Conservation (phyloP, 2,797 vertebrate species). For the Odontamblyopus rebecca region DNA sequence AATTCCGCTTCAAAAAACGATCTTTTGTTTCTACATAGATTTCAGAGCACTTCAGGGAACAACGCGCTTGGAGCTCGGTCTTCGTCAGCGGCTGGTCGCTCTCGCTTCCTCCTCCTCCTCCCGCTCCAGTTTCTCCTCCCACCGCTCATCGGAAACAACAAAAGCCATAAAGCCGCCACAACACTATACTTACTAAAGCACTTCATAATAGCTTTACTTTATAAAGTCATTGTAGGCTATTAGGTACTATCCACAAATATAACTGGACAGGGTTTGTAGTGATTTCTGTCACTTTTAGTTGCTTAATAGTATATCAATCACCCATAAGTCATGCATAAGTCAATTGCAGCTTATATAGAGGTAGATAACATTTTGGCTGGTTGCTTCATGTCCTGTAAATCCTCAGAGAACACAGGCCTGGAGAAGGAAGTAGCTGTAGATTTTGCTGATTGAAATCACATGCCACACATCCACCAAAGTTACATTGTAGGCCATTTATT, state of each 20-base stretch:
- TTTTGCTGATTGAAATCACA: background rate
- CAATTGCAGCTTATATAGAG: background rate
- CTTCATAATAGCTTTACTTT: too few relatives aligned
- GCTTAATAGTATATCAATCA: too few relatives aligned
- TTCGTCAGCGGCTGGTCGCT: constrained; percentile 3
- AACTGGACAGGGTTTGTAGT: too few relatives aligned
- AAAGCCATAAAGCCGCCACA: constrained; percentile 8
- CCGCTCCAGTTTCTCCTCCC: constrained; percentile 46
- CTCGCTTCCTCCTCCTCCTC: constrained; percentile 6
- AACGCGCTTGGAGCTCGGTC: constrained; percentile 25
- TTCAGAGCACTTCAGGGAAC: constrained; percentile 22
- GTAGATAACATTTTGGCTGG: background rate
- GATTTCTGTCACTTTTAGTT: too few relatives aligned
- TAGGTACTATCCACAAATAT: too few relatives aligned
- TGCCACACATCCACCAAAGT: background rate
- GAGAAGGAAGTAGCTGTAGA: background rate
- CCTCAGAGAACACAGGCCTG: background rate
- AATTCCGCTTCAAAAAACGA: constrained; percentile 25
- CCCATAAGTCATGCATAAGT: too few relatives aligned
- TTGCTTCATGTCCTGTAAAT: background rate
- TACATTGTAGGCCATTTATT: constrained; percentile 63
- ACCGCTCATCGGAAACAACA: constrained; percentile 37
- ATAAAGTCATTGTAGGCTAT: too few relatives aligned
- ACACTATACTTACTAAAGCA: background rate
- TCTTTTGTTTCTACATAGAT: constrained; percentile 35